phyloP scores from a whole-genome alignment of 2,797 vertebrate genomes.

The Poliocrania exsul region DNA sequence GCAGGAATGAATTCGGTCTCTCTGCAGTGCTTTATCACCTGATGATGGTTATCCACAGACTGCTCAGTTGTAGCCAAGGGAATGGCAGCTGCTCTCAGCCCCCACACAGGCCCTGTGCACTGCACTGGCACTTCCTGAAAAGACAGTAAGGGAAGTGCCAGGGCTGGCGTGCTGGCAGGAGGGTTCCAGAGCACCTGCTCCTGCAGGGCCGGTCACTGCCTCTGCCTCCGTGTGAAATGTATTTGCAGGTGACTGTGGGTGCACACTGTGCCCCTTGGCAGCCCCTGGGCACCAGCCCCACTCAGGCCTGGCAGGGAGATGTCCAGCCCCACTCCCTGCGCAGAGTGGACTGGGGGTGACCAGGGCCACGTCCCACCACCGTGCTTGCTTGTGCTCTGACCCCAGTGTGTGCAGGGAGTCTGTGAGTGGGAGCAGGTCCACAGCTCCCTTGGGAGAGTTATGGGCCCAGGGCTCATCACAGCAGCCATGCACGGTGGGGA shows the following conservation, averaged over 20 bases:
- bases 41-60: constrained; percentile 24
- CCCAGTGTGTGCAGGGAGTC: fast-evolving
- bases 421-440: fast-evolving
- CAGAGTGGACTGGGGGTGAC: fast-evolving
- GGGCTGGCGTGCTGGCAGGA: not conserved
- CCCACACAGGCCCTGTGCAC: not conserved
- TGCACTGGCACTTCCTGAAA: not conserved
- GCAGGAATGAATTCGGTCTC: not conserved
- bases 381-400: fast-evolving
- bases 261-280: not conserved
- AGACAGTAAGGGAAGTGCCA: not conserved
- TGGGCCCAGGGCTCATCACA: not conserved
- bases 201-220: not conserved
- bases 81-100: not conserved
- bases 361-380: fast-evolving
- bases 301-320: not conserved
- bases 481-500: fast-evolving
- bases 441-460: not conserved
- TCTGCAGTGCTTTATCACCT: constrained; percentile 11
- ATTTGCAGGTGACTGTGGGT: fast-evolving
- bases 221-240: fast-evolving
- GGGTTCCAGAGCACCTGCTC: fast-evolving
- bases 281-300: fast-evolving
- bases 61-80: constrained; percentile 3
- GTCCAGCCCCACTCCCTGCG: fast-evolving